Evolutionary conservation across 2,888 invertebrate genomes (phyloP), one percentile per base, ranked within the genome.

Genomic region (Ophion ventricosus): DNA sequence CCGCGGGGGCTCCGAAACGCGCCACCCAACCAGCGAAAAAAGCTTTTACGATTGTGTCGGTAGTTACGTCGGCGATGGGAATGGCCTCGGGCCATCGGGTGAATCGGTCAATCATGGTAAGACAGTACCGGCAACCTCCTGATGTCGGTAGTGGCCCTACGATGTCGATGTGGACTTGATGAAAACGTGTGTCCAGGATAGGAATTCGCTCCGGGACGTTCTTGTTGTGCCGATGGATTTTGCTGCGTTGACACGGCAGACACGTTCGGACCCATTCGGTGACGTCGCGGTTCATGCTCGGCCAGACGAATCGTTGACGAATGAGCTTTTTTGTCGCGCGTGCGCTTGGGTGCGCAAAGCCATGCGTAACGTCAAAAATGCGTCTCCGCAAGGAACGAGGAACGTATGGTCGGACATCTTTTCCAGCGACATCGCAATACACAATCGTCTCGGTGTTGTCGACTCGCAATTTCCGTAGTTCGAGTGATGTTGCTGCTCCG

Each of bases 141-240:
- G 88, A 88, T 8, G 75, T n/a, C 25, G 91, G 91, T 11, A 92
- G 79, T 2, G 73, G 80, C 10, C 91, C 90, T 0, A 92, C 88
- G 11, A 93, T 79, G 75, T 92, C 92, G 0, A 92, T 82, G 72
- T 91, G 90, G 5, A 92, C 85, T 69, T 92, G 90, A 10, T 87
- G 85, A 79, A 92, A 92, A 5, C 92, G 86, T 0, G 43, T 8
- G 8, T 43, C 43, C 8, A 10, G 43, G 10, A 43, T 43, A 1
- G 43, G 43, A 11, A 43, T 43, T 43, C 7, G 43, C 11, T 43
- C 43, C 2, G 43, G 43, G 11, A 43, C 43, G 43, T 43, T 43
- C 11, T 43, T 43, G 43, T 43, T 43, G 43, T 66, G 80, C 80
- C 69, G 0, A 82, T 57, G 64, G 89, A 90, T 63, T 63, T 80